Conservation (phyloP, 2,888 invertebrate genomes). For the Dorcus hopei region DNA sequence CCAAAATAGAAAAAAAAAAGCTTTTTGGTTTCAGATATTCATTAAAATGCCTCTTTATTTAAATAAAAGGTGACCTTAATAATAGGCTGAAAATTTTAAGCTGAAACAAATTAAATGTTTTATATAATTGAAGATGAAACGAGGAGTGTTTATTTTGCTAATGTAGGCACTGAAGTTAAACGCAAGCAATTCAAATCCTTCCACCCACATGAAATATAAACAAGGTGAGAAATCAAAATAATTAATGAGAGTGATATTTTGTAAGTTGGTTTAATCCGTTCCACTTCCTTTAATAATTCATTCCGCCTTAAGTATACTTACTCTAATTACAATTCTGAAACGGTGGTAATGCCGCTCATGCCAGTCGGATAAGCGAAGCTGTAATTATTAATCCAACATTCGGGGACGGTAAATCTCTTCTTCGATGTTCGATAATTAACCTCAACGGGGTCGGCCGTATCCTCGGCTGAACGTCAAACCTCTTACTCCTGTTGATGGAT, state of each 20-base stretch:
- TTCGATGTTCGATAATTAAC: slow-evolving; percentile 33
- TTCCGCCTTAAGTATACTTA: slow-evolving; percentile 10
- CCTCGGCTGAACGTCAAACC: slow-evolving; percentile 9
- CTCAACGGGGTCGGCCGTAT: slow-evolving; percentile 21
- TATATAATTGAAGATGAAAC: too few species aligned
- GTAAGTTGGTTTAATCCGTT: neutral
- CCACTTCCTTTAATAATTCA: slow-evolving; percentile 10
- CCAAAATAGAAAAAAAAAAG: too few species aligned
- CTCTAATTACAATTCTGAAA: slow-evolving; percentile 15
- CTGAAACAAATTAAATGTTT: too few species aligned
- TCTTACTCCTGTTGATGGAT: neutral
- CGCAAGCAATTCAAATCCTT: too few species aligned
- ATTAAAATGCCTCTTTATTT: too few species aligned
- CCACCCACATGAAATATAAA: too few species aligned
- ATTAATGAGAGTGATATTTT: neutral
- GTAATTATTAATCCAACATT: slow-evolving; percentile 29
- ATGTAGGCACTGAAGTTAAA: too few species aligned
- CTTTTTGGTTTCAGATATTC: too few species aligned
- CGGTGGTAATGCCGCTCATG: slow-evolving; percentile 11
- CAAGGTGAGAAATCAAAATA: neutral
- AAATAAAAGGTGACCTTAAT: too few species aligned
- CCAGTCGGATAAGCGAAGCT: slow-evolving; percentile 20
- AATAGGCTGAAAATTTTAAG: too few species aligned
- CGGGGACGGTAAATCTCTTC: slow-evolving; percentile 27
- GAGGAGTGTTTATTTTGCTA: too few species aligned